Evolutionary conservation across 2,797 vertebrate genomes (phyloP).

Genomic region (Cuculus canorus): DNA sequence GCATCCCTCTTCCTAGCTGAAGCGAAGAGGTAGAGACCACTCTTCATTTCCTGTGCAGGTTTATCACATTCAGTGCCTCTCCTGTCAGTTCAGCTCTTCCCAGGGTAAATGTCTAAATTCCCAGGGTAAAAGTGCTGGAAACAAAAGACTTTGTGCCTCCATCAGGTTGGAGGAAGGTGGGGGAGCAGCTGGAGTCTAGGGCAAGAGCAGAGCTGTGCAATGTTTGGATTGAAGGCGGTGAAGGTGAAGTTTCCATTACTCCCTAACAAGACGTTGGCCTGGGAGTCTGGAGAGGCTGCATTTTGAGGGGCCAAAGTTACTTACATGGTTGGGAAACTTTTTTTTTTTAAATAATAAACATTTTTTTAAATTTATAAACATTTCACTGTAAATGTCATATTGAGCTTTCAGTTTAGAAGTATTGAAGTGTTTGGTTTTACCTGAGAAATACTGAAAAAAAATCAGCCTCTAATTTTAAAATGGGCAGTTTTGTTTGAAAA

Average conservation of each 20-base stretch:
- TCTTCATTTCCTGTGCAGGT: not conserved
- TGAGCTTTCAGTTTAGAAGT: not conserved
- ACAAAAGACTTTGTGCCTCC: not conserved
- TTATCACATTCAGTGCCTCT: not conserved
- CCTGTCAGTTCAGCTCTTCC: not conserved
- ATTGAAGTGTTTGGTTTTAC: not conserved
- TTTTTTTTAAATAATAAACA: not conserved
- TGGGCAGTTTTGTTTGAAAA: not conserved
- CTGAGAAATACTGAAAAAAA: not conserved
- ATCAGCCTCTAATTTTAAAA: not conserved
- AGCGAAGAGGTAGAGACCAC: accelerated
- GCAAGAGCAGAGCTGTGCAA: not conserved
- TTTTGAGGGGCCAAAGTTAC: not conserved
- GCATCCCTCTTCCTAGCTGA: not conserved
- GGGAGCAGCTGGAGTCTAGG: not conserved
- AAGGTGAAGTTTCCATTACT: not conserved
- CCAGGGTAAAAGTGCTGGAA: not conserved
- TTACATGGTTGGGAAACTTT: not conserved
- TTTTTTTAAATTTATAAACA: not conserved
- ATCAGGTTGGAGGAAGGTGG: not conserved
- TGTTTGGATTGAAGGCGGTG: not conserved
- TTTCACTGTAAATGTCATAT: not conserved
- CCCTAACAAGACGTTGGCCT: not conserved
- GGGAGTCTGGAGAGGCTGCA: not conserved
- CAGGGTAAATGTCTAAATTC: not conserved